Conservation (phyloP, 2,113 vertebrate species). For the Neolamprologus cancellatus region DNA sequence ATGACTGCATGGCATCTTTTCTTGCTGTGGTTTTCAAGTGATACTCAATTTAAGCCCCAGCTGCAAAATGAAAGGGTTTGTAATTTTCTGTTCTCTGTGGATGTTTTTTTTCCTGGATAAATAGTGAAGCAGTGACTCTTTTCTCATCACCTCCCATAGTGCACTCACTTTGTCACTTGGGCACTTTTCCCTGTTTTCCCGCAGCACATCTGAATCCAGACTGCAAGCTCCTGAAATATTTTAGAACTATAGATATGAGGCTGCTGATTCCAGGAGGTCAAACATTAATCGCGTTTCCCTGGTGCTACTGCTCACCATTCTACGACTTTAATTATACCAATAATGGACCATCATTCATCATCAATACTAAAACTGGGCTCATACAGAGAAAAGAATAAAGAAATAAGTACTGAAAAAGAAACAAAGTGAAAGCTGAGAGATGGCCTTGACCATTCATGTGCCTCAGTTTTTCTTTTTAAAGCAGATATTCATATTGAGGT, state of each 20-base stretch:
- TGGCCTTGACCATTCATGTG: neutral
- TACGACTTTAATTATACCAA: neutral
- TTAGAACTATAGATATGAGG: slow-evolving; percentile 20
- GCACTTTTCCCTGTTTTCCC: neutral
- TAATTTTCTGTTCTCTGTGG: slow-evolving; percentile 47
- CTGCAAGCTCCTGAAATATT: slow-evolving; percentile 3
- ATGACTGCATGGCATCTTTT: slow-evolving; percentile 8
- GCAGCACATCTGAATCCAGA: neutral
- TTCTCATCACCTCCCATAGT: slow-evolving; percentile 8
- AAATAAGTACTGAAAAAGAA: neutral
- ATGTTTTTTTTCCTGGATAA: slow-evolving; percentile 11
- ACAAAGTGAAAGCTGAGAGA: neutral
- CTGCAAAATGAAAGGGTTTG: slow-evolving; percentile 72
- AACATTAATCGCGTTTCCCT: neutral
- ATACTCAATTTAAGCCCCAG: slow-evolving; percentile 62
- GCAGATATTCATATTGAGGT: neutral
- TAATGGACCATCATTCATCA: neutral
- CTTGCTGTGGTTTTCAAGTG: slow-evolving; percentile 51
- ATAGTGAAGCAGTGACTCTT: neutral
- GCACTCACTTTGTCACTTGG: neutral
- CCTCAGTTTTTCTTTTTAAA: neutral
- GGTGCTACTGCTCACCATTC: neutral
- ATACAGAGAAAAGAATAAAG: neutral
- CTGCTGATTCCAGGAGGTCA: slow-evolving; percentile 44
- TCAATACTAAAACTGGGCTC: slow-evolving; percentile 6